phyloP scores from a whole-genome alignment of 2,888 invertebrate species.

The Sialis lutaria region DNA sequence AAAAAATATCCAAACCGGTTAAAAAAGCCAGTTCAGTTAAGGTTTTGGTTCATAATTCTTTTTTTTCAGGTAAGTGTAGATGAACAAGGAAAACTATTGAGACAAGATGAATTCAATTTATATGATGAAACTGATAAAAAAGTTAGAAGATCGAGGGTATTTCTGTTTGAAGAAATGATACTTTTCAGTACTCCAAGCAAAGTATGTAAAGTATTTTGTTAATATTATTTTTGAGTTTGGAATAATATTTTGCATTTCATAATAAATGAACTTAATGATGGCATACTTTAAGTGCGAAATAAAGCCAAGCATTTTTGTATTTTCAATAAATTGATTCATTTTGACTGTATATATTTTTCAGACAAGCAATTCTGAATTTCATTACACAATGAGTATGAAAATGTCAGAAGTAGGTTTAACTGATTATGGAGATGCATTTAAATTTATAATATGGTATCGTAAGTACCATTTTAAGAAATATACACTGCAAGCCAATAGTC shows the following conservation, averaged over 20 bases:
- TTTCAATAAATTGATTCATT: neutral
- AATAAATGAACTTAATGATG: neutral
- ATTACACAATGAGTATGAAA: constrained; percentile 2
- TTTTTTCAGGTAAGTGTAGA: constrained; percentile 4
- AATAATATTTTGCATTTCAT: neutral
- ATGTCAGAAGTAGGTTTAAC: constrained; percentile 5
- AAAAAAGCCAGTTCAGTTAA: neutral
- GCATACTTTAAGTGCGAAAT: too few species aligned
- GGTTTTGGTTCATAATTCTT: neutral
- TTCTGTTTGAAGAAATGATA: constrained; percentile 5
- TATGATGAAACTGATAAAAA: constrained; percentile 2
- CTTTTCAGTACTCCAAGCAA: constrained; percentile 4
- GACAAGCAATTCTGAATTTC: constrained; percentile 1
- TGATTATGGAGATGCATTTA: constrained; percentile 3
- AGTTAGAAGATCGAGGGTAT: neutral
- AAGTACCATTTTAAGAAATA: constrained; percentile 4
- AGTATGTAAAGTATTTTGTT: neutral
- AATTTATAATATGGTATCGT: constrained; percentile 5
- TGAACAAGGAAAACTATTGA: constrained; percentile 5
- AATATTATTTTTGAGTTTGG: neutral
- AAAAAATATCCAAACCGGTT: neutral
- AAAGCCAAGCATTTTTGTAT: neutral
- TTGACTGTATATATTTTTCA: neutral
- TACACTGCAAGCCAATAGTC: constrained; percentile 1
- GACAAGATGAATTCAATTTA: constrained; percentile 4